Evolutionary conservation across 2,797 vertebrate genomes (phyloP), one percentile per base, ranked within the genome.

Genomic region (Mycteria americana): DNA sequence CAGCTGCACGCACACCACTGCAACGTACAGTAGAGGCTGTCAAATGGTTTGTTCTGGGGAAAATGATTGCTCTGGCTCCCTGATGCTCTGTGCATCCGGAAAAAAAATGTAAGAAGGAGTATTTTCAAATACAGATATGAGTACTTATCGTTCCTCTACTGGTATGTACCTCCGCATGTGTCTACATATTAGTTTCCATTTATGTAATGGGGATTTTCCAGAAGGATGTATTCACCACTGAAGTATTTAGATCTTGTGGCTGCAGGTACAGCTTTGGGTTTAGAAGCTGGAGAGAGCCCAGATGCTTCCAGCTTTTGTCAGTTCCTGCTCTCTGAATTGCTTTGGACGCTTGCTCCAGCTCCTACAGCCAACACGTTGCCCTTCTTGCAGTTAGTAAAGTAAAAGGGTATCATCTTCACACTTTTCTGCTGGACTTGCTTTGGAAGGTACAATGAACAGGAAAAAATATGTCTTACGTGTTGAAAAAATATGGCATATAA

Each of bases 181-280:
- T 35, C 76, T 78, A 35, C 0, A 0, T 56, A 43, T 15, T 24
- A 13, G 33, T 91, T 91, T 94, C 73, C 31, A 3, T 76, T 78
- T 84, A 19, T 14, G 73, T 35, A 80, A 79, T 21, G n/a, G 83
- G 85, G 82, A 82, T 88, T 97, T 96, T 90, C 69, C 93, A 86
- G 65, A 50, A 62, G 65, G 60, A 90, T 25, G 11, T 45, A 33
- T 73, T 96, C 88, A 94, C 27, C 35, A 23, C 62, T 68, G 18
- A 95, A 88, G 14, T 63, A 93, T 95, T 95, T 84, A 69, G 62
- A 69, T 84, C 76, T 51, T 82, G 76, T 0, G 4, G 11, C 54
- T 86, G 65, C 65, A 94, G 75, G 84, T 89, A 68, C 54, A 68
- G 62, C 43, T 50, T 76, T 70, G 56, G 14, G 4, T 84, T 92